Evolutionary conservation across 1,140 invertebrate genomes (phyloP), one percentile per base, ranked within the genome.

Genomic region (Lepidotrigona ventralis): DNA sequence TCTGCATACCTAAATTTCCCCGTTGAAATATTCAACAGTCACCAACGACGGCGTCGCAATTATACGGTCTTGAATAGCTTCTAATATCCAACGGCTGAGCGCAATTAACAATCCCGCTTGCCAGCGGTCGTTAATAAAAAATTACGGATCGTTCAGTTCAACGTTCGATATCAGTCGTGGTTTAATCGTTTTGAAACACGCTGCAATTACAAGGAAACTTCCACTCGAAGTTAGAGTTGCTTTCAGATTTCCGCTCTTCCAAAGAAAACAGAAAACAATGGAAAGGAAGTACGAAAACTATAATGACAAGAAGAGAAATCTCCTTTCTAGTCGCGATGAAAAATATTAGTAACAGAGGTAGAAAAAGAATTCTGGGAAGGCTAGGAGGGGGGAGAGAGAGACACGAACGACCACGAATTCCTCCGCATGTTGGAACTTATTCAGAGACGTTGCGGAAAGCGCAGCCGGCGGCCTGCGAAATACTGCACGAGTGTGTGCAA

Each of bases 381-480:
- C 51, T 23, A 9, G 21, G 39, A 5, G 39, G 39, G 39, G 39
- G 33, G 33, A 2, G 33, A 2, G 33, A 33, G 33, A 2, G 33
- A 6, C 4, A 39, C 4, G 39, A 39, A 46, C 39, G 39, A 46
- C 39, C 39, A 8, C 39, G 72, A 81, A 76, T 81, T 81, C 63
- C 53, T 29, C 17, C 4, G 12, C 12, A 54, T 17, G 68, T 15
- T 29, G 68, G 26, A 72, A 73, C 53, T 58, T 39, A 39, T 66
- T 78, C 54, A 29, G 58, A 64, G 46, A 68, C 51, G 66, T 54
- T 69, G 33, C 26, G 78, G 64, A 83, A 83, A 88, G 64, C 68
- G 58, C 33, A 56, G 79, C 56, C 72, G 60, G 66, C 66, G 79
- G 69, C 53, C 54, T 53, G 56, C 56, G 83, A 87, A 87, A 84